Evolutionary conservation across 2,113 vertebrate genomes (phyloP), one percentile per base, ranked within the genome.

Genomic region (Leptocoma aspasia): DNA sequence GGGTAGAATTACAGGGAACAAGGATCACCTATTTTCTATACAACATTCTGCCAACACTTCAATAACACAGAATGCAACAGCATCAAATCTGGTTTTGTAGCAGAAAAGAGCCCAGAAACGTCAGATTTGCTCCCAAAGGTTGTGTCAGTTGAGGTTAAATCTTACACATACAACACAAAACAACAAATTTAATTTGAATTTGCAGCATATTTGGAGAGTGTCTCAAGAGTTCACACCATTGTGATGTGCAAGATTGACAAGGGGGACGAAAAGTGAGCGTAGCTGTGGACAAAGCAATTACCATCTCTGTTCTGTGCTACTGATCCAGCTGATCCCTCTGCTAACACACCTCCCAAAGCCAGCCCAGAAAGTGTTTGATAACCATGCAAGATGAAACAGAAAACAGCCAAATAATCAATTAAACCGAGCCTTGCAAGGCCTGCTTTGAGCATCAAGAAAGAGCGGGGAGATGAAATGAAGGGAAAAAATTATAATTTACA

Each of bases 201-300:
- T 30, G 19, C 69, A 37, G 56, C 31, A 2, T 19, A 8, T 71
- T 91, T 81, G 68, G 57, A 75, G 75, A 92, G 27, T 37, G n/a
- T 56, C 30, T 42, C 28, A 65, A 33, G 47, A 73, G 60, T n/a
- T 88, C 42, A 52, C 0, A 0, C 21, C 21, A 31, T 21, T 2
- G 5, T 2, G 9, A 66, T 0, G 0, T 2, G 42, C 21, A n/a
- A 49, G 85, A 92, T 81, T 88, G 87, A 56, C 79, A 72, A 86
- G 56, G 56, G 91, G 78, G 33, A 9, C 76, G 49, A 37, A 30
- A 73, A 88, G 68, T 82, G 75, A 92, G 64, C 16, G 7, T 30
- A 80, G 88, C 59, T 94, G 94, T 64, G 89, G 94, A 91, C 64
- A 90, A 94, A 95, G 92, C 92, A 96, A 97, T 98, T 96, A 97